Conservation (phyloP, 2,888 invertebrate genomes). For the Rotaria macrura region DNA sequence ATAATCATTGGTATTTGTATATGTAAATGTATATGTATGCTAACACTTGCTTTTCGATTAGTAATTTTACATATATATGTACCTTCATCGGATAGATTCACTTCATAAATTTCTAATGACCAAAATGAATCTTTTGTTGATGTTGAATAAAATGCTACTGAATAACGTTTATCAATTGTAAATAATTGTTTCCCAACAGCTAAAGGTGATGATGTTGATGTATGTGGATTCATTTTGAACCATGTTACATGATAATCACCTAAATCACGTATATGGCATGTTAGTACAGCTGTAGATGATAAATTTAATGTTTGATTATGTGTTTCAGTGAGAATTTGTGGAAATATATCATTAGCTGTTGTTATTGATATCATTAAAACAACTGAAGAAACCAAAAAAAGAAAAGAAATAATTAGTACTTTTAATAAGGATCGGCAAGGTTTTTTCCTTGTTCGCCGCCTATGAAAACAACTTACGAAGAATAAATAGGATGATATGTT, state of each 20-base stretch:
- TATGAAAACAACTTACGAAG: no score
- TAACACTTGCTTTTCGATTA: constrained; percentile 13
- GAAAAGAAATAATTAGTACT: neutral
- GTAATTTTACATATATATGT: neutral
- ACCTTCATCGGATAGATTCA: neutral
- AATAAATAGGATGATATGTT: neutral
- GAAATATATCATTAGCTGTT: neutral
- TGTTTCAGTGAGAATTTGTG: neutral
- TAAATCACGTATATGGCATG: neutral
- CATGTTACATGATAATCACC: neutral
- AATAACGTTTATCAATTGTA: constrained; percentile 11
- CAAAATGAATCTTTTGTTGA: neutral
- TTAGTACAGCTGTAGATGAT: neutral
- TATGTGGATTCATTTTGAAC: neutral
- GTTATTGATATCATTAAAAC: neutral
- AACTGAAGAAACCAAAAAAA: neutral
- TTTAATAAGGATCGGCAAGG: no score
- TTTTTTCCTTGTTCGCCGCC: no score
- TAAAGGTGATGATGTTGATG: neutral
- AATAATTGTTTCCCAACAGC: neutral
- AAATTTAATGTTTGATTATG: neutral
- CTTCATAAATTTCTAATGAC: constrained; percentile 4
- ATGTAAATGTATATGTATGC: neutral
- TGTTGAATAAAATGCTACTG: neutral
- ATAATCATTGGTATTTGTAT: neutral